Evolutionary conservation across 1,140 invertebrate genomes (phyloP), one percentile per base, ranked within the genome.

Genomic region (Psix sp.): DNA sequence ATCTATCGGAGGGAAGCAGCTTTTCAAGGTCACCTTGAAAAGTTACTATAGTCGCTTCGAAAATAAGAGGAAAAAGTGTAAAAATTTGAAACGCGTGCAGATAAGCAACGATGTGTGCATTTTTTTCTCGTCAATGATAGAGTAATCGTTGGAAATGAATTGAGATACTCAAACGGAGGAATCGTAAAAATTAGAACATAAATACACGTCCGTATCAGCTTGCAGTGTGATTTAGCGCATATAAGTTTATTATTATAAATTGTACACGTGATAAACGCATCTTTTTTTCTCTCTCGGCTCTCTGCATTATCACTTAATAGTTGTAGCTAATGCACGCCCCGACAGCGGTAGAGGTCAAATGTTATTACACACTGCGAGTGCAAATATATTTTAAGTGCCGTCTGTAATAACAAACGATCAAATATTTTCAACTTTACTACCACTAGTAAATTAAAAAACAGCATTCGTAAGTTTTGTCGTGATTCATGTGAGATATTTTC

Each of bases 321-420:
- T 67, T 63, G 71, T 74, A 67, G 71, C 59, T 74, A 68, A 68
- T 74, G 63, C 71, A 74, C 43, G 46, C 39, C 46, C 72, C 39
- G 65, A 48, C 65, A 59, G 51, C 65, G 54, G 72, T 74, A 51
- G 65, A 74, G 72, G 72, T 74, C 73, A 75, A 75, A 75, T 70
- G 72, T 75, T 75, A 75, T 70, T 70, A 75, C 57, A 68, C 26
- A 48, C 52, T 38, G 36, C 11, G 56, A 54, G 72, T 70, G 60
- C 52, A 74, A 74, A 63, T 74, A 54, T 75, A 74, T 68, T 68
- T 62, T 62, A 57, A 74, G 57, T 74, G 42, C 29, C 26, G 42
- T 21, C 18, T 62, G 46, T 42, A 60, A 66, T 66, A 67, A 63
- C 57, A 52, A 74, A 60, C 33, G 51, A 31, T 49, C 24, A 17